Conservation (phyloP, 2,888 invertebrate genomes). For the Oxystoma pomonae region DNA sequence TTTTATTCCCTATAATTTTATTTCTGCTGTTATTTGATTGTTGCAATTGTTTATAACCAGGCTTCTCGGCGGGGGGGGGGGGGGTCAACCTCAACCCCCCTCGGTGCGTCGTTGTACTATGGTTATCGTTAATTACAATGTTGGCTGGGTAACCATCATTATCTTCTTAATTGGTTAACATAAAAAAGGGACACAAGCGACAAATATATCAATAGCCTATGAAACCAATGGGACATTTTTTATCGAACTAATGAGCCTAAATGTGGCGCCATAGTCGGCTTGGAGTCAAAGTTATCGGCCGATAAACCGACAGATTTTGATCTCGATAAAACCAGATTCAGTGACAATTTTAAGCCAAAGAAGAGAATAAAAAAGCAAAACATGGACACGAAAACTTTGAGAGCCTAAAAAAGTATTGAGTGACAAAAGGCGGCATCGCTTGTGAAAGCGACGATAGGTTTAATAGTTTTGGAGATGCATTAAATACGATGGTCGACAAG, state of each 20-base stretch:
- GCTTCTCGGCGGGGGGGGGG: too few species aligned
- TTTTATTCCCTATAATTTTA: too few species aligned
- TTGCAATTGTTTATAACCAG: too few species aligned
- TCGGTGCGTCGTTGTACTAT: too few species aligned
- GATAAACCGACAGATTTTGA: conserved; percentile 45
- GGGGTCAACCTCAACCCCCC: too few species aligned
- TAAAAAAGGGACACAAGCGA: too few species aligned
- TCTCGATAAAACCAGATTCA: conserved; percentile 34
- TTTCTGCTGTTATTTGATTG: too few species aligned
- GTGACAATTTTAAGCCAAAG: conserved; percentile 11
- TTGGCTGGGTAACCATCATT: too few species aligned
- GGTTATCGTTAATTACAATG: too few species aligned
- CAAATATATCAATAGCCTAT: too few species aligned
- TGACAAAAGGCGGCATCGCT: conserved; percentile 20
- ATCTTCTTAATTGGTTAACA: too few species aligned
- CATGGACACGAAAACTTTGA: conserved; percentile 3
- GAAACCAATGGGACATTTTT: too few species aligned
- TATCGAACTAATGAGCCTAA: conserved; percentile 40
- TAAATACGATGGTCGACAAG: not conserved
- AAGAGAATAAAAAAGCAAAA: not conserved
- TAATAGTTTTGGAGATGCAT: not conserved
- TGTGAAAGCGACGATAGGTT: not conserved
- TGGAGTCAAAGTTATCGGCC: conserved; percentile 44
- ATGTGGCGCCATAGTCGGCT: conserved; percentile 46
- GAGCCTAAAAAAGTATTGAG: conserved; percentile 19